Percentiles rank a stretch among this genome's conserved stretches.
Evolutionary conservation across 2,113 vertebrate species (phyloP).

Genomic region (Delphinapterus leucas): DNA sequence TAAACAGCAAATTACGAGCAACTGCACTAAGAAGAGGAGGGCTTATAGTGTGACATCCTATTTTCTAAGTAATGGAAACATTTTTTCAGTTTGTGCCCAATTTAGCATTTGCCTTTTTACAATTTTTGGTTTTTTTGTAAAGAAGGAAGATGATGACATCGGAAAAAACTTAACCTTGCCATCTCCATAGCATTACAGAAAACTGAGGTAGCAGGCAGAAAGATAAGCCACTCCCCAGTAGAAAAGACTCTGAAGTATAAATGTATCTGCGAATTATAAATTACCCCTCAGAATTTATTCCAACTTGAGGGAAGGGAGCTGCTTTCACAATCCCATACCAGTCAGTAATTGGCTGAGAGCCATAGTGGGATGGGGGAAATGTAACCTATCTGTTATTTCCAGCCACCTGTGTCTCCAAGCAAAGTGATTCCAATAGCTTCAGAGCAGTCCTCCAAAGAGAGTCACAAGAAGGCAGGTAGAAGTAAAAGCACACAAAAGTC

Average conservation of each 20-base stretch:
- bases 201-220: background rate
- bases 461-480: background rate
- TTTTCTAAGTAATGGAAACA: background rate
- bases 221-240: background rate
- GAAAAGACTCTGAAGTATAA: background rate
- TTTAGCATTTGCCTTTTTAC: background rate
- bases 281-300: background rate
- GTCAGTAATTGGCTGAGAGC: background rate
- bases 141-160: background rate
- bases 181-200: background rate
- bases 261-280: background rate
- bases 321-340: background rate
- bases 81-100: background rate
- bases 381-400: background rate
- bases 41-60: background rate
- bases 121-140: background rate
- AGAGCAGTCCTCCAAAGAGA: background rate
- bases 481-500: background rate
- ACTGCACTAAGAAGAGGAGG: background rate
- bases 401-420: background rate
- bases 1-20: background rate
- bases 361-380: accelerated
- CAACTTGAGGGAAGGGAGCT: background rate
- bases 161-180: background rate
- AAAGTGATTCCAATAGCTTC: background rate